Percentiles rank a stretch among this genome's conserved stretches.
These are phyloP conservation scores for Tenebrosternarchus preto DNA, from an alignment of 2,113 vertebrate species.

Conservation along the genomic window DNA sequence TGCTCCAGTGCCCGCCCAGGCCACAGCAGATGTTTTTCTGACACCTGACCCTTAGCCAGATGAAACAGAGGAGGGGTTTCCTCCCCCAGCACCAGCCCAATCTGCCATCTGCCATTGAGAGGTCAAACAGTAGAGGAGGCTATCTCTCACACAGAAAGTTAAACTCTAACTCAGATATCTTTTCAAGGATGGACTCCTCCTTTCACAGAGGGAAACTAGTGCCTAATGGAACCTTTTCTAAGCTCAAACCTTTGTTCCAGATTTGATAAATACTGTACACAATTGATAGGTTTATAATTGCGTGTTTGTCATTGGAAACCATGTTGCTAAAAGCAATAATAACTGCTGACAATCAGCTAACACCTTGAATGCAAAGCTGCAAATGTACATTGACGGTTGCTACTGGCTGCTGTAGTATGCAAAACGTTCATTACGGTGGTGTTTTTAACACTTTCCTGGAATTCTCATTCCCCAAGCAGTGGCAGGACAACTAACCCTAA, in stretches of 20 bases:
- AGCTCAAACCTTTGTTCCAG: background rate
- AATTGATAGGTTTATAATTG: background rate
- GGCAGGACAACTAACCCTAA: conserved; percentile 8
- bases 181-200: conserved; percentile 23
- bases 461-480: conserved; percentile 43
- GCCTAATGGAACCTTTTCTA: conserved; percentile 5
- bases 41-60: conserved; percentile 88
- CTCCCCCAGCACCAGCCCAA: conserved; percentile 74
- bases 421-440: background rate
- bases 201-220: background rate
- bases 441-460: conserved; percentile 31
- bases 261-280: background rate
- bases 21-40: conserved; percentile 87
- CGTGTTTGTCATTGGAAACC: background rate
- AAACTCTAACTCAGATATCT: conserved; percentile 40
- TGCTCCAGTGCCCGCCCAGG: conserved; percentile 75
- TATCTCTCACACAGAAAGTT: conserved; percentile 55
- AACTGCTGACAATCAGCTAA: background rate
- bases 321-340: background rate
- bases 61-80: conserved; percentile 77
- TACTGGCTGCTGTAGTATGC: background rate
- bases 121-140: conserved; percentile 63
- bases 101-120: conserved; percentile 87
- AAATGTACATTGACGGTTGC: background rate
- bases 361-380: background rate